Percentiles rank a stretch among this genome's conserved stretches.
Evolutionary conservation across 1,140 invertebrate genomes (phyloP).

Genomic region (Venustaconcha ellipsiformis): DNA sequence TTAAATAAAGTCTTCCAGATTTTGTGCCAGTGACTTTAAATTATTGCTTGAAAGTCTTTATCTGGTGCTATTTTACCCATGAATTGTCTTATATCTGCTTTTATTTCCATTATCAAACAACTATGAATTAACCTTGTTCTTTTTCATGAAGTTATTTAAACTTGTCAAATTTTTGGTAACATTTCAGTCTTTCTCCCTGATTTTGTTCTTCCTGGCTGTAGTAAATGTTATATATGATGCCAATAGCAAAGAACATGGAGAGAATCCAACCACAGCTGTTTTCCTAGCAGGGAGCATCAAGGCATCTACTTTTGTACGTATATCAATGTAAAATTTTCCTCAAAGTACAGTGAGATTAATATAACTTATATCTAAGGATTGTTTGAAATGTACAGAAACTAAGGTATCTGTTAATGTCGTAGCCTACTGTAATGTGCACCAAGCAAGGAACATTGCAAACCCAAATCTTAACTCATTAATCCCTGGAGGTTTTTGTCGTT

Average conservation of each 20-base stretch:
- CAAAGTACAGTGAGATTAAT: neutral
- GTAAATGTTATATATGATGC: slow-evolving; percentile 27
- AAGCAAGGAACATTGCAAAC: neutral
- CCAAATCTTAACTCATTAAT: no score
- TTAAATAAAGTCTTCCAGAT: no score
- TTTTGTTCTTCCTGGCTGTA: slow-evolving; percentile 29
- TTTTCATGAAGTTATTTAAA: no score
- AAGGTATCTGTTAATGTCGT: neutral
- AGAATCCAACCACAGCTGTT: neutral
- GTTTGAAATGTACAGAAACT: neutral
- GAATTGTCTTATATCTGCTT: no score
- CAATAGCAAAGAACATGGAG: slow-evolving; percentile 17
- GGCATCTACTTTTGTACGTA: slow-evolving; percentile 33
- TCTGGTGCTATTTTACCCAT: no score
- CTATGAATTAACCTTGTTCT: no score
- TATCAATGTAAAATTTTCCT: neutral
- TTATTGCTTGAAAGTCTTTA: no score
- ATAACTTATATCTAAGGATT: neutral
- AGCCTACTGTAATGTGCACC: neutral
- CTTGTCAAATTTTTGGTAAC: no score
- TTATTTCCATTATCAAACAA: no score
- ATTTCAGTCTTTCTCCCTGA: slow-evolving; percentile 34
- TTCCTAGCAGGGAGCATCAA: slow-evolving; percentile 17
- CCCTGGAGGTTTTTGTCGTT: no score
- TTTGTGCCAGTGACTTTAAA: no score